Conservation (phyloP, 2,888 invertebrate species). For the Trichopoda pennipes region DNA sequence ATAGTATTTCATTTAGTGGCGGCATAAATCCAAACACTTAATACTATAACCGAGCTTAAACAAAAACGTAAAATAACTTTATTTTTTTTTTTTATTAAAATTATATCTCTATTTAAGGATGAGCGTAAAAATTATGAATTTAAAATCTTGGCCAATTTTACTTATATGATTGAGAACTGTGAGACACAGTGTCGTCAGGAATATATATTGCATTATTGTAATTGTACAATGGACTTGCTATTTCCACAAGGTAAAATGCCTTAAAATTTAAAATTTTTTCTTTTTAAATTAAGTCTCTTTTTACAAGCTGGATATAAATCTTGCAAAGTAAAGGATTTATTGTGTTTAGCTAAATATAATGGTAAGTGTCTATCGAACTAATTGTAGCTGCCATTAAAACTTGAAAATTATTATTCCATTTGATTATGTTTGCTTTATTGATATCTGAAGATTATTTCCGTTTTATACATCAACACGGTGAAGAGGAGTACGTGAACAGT, state of each 20-base stretch:
- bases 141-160: slow-evolving; percentile 76
- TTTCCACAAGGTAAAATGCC: slow-evolving; percentile 78
- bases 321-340: slow-evolving; percentile 75
- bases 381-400: not conserved
- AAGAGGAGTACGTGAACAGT: slow-evolving; percentile 75
- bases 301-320: slow-evolving; percentile 72
- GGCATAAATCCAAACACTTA: no score
- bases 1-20: no score
- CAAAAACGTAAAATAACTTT: no score
- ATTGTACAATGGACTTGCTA: slow-evolving; percentile 79
- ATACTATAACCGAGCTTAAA: no score
- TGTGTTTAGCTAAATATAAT: slow-evolving; percentile 77
- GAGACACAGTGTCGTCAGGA: slow-evolving; percentile 79
- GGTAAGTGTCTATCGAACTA: slow-evolving; percentile 68
- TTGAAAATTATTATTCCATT: not conserved
- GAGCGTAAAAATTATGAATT: slow-evolving; percentile 74
- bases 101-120: slow-evolving; percentile 70
- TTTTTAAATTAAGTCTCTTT: not conserved
- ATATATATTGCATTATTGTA: slow-evolving; percentile 78
- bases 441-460: slow-evolving; percentile 73
- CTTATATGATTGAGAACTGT: slow-evolving; percentile 79
- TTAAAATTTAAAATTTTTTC: not conserved
- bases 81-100: no score
- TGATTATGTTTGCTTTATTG: slow-evolving; percentile 24
- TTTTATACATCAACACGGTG: slow-evolving; percentile 74